Conservation (phyloP, 2,888 invertebrate genomes). For the Philhelius pedissequus region DNA sequence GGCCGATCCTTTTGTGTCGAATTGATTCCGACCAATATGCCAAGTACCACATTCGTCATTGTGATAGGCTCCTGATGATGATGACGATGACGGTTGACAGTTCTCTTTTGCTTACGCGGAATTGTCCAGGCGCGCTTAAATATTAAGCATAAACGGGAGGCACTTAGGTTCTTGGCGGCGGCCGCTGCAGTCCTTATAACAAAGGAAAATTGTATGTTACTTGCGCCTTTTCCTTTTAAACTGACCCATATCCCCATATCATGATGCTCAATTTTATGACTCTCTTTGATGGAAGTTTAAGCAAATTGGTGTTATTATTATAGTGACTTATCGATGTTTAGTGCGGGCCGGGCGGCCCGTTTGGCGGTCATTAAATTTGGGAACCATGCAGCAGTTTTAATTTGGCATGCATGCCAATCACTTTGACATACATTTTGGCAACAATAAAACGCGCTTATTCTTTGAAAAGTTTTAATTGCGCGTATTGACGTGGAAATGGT, state of each 20-base stretch:
- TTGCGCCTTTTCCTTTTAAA: neutral
- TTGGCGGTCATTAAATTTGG: conserved; percentile 43
- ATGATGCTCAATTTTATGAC: conserved; percentile 44
- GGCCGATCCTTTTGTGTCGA: conserved; percentile 62
- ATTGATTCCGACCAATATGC: conserved; percentile 60
- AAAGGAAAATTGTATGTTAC: conserved; percentile 32
- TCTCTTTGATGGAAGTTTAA: conserved; percentile 63
- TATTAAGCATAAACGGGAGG: conserved; percentile 33
- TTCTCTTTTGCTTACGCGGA: conserved; percentile 38
- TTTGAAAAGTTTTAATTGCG: neutral
- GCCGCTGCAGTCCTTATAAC: too few relatives aligned
- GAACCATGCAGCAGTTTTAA: conserved; percentile 44
- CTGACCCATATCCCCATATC: conserved; percentile 31
- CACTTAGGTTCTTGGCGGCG: conserved; percentile 56
- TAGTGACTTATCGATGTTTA: conserved; percentile 51
- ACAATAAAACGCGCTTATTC: neutral
- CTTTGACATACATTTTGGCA: neutral
- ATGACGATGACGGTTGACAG: conserved; percentile 57
- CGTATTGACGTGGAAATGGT: neutral
- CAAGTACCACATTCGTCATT: conserved; percentile 43
- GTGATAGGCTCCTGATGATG: conserved; percentile 10
- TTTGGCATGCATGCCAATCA: conserved; percentile 45
- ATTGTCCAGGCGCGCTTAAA: conserved; percentile 41
- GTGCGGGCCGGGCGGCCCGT: conserved; percentile 24
- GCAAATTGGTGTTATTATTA: conserved; percentile 63